Evolutionary conservation across 2,113 vertebrate species (phyloP), one percentile per base, ranked within the genome.

Genomic region (Hirundichthys speculiger): DNA sequence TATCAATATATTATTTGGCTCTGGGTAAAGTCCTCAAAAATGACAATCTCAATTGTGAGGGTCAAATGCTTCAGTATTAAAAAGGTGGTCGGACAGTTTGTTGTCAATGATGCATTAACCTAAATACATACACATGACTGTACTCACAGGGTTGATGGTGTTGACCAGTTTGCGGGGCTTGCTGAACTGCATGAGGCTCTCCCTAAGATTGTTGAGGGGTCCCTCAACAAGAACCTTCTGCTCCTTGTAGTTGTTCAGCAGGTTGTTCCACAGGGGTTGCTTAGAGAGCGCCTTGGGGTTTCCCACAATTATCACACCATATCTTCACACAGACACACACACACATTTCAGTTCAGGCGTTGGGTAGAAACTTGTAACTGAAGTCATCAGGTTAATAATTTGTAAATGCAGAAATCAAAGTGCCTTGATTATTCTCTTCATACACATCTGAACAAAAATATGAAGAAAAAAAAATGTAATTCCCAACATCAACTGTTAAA

Each of bases 141-240:
- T 27, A 88, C 97, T 94, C 80, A 99, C 98, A 0, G 98, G 97
- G 86, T 99, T 99, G 92, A 99, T 96, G 73, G 98, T 98, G 74
- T 99, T 99, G 83, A 99, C 96, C 0, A 99, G 94, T 66, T 99
- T 99, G 48, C 97, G 94, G 0, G 98, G 98, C 82, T 99, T 99
- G 93, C 98, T 99, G 93, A 99, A 99, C 87, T 99, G 98, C 98
- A 99, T 99, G 0, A 99, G 95, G 83, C 98, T 99, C 89, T 99
- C 98, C 0, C 98, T 91, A 56, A 99, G 95, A 90, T 99, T 99
- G 83, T 99, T 99, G n/a, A 99, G 93, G 0, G 98, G 98, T 1
- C 97, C 98, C 62, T 99, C 98, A 73, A 99, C 98, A 21, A 99
- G 94, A 2, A 99, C 98, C 80, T 98, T 99, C 90, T 99, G 98